Conservation (phyloP, 2,113 vertebrate genomes). For the Cyprinus carpio region DNA sequence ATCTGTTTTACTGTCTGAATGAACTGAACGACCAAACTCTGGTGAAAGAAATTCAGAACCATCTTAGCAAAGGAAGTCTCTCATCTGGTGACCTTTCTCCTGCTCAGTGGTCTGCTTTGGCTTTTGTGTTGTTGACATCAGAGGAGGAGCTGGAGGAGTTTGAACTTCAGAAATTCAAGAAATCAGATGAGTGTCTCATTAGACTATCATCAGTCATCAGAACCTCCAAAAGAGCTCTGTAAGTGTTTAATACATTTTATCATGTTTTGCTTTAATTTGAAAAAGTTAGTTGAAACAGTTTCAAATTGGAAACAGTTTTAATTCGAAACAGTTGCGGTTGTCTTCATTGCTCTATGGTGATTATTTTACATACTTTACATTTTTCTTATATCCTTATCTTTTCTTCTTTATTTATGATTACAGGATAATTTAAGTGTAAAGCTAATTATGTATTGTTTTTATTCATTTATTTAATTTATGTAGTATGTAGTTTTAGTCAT, state of each 20-base stretch:
- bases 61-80: constrained; percentile 14
- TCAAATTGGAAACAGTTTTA: too few species aligned
- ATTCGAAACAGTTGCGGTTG: too few species aligned
- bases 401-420: too few species aligned
- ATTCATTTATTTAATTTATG: too few species aligned
- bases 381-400: too few species aligned
- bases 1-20: background rate
- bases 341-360: too few species aligned
- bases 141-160: constrained; percentile 27
- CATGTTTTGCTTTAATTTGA: background rate
- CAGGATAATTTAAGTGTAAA: too few species aligned
- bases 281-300: too few species aligned
- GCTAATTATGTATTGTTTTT: too few species aligned
- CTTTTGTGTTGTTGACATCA: constrained; percentile 41
- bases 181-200: constrained; percentile 30
- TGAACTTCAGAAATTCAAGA: constrained; percentile 33
- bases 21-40: too few species aligned
- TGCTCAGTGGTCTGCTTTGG: constrained; percentile 1
- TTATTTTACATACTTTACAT: too few species aligned
- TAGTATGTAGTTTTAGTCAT: too few species aligned
- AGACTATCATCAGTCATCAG: constrained; percentile 15
- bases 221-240: constrained; percentile 28
- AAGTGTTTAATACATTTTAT: background rate
- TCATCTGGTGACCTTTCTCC: constrained; percentile 20
- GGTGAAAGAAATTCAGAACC: background rate